Evolutionary conservation across 2,797 vertebrate genomes (phyloP).

Genomic region (Telmatherina bonti): DNA sequence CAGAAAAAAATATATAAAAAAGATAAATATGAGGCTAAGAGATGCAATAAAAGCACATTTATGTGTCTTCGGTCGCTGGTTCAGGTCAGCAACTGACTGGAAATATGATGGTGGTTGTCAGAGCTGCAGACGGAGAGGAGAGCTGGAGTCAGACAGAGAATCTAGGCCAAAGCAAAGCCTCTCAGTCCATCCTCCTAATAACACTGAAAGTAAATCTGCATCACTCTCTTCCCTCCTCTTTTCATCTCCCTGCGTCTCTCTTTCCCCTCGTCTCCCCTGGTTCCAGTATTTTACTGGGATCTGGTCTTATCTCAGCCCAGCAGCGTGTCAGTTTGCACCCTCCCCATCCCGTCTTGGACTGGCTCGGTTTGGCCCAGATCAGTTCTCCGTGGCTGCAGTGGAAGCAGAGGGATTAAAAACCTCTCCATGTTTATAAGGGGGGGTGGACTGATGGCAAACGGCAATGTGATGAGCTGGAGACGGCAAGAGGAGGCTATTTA

Average conservation of each 20-base stretch:
- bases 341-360: slow-evolving; percentile 58
- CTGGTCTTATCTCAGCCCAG: slow-evolving; percentile 70
- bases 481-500: not conserved
- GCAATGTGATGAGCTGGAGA: not conserved
- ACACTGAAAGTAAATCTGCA: slow-evolving; percentile 43
- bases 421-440: not conserved
- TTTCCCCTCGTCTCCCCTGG: slow-evolving; percentile 14
- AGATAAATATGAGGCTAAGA: too few relatives aligned
- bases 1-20: too few relatives aligned
- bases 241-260: slow-evolving; percentile 4
- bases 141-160: slow-evolving; percentile 28
- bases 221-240: slow-evolving; percentile 10
- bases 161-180: slow-evolving; percentile 66
- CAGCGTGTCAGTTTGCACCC: slow-evolving; percentile 61
- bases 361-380: slow-evolving; percentile 61
- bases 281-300: slow-evolving; percentile 56
- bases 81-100: too few relatives aligned
- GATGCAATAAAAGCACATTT: too few relatives aligned
- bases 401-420: slow-evolving; percentile 22
- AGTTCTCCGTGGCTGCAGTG: slow-evolving; percentile 28
- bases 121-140: slow-evolving; percentile 7
- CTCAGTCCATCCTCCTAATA: slow-evolving; percentile 43
- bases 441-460: not conserved
- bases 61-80: too few relatives aligned
- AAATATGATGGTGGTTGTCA: too few relatives aligned